These are phyloP conservation scores for Mechanitis messenoides DNA, from an alignment of 2,888 invertebrate genomes.

Conservation along the genomic window DNA sequence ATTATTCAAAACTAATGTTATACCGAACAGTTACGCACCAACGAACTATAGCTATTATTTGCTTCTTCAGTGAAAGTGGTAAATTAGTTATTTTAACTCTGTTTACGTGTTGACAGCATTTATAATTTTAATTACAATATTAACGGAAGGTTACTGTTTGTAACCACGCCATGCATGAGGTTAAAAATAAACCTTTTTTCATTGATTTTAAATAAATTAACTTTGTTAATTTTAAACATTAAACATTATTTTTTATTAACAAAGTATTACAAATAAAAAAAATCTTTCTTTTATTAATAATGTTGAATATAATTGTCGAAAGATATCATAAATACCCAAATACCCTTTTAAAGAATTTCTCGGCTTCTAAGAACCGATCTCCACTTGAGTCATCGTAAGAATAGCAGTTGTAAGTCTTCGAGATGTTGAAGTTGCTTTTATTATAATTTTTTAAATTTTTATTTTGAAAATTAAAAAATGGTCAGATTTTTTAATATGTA, in stretches of 20 bases:
- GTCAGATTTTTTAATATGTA: no score
- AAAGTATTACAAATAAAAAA: neutral
- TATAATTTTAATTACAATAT: slow-evolving; percentile 41
- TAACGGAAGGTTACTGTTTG: slow-evolving; percentile 28
- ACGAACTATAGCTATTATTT: slow-evolving; percentile 32
- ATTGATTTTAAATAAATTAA: no score
- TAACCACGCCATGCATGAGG: slow-evolving; percentile 12
- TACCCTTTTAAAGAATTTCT: slow-evolving; percentile 3
- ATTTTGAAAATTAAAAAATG: no score
- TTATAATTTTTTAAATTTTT: no score
- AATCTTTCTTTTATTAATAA: neutral
- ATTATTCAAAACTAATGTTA: no score
- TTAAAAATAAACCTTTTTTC: no score
- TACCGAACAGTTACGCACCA: slow-evolving; percentile 1
- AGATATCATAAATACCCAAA: neutral
- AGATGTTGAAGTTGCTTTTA: neutral
- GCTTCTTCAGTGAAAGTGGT: slow-evolving; percentile 61
- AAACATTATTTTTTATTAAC: neutral
- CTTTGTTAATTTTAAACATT: no score
- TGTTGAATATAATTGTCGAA: neutral
- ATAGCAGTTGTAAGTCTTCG: neutral
- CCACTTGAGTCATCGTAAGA: neutral
- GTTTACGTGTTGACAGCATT: slow-evolving; percentile 55
- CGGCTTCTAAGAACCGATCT: slow-evolving; percentile 5
- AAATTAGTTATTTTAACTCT: slow-evolving; percentile 54